Base-by-base conservation (phyloP, 2,113 vertebrate species). In the Thomomys bottae region DNA sequence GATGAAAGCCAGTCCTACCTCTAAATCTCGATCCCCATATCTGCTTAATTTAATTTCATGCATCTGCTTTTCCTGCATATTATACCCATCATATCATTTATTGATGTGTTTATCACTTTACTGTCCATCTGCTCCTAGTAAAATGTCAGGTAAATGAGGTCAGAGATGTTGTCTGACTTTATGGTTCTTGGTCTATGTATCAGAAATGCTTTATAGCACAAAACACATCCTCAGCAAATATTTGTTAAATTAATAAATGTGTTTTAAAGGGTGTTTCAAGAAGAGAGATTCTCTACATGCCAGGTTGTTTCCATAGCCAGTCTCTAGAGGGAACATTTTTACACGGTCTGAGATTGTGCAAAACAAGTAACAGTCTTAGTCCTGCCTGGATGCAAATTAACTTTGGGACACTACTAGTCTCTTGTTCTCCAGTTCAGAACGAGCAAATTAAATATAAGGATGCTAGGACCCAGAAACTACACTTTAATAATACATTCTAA, bases 81-180 rank as follows among this genome's bases (percentile, higher is more conserved):
- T 30, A 67, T 6, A 15, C 32, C 15, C 26, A 59, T 0, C 0
- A 0, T 21, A 21, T 66, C 64, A 73, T 40, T 61, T 8, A 66
- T 6, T 66, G 26, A 14, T 17, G 4, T 24, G 15, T 32, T 81
- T 63, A 75, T 45, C 40, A 21, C 3, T 68, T 75, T 70, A 23
- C 26, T 30, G 23, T 57, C 70, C 45, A 59, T 15, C 73, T 88
- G 23, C 6, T 17, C 6, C 45, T 28, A 5, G 36, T 59, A 49
- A 26, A 84, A 78, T 38, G 0, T 49, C n/a, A 86, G 30, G 3
- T 40, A 30, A 40, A 24, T 6, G 26, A 79, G 49, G 15, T 23
- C 28, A 54, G 38, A 23, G 0, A 0, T 54, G 24, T 23, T 15
- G 17, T 36, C 34, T 71, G 36, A 45, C 11, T 5, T 4, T 1